phyloP scores from a whole-genome alignment of 1,140 invertebrate genomes.

The Mercenaria mercenaria region DNA sequence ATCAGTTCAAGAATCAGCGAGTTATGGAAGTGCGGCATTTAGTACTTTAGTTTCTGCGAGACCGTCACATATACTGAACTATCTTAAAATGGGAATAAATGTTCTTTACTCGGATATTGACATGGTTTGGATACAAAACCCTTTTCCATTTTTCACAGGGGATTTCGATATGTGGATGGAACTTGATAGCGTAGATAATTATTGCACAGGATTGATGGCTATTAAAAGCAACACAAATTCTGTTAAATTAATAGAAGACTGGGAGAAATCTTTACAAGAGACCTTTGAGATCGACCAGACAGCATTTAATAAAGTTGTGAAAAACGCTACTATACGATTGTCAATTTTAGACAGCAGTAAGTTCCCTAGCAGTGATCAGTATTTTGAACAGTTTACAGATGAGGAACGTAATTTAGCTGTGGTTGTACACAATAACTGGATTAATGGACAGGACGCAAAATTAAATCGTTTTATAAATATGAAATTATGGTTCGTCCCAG shows the following conservation, averaged over 20 bases:
- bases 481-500: too few relatives aligned
- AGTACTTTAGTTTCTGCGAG: background rate
- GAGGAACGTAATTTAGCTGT: background rate
- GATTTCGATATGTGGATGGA: background rate
- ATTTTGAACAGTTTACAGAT: background rate
- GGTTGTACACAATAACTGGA: slow-evolving; percentile 12
- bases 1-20: background rate
- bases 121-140: slow-evolving; percentile 20
- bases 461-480: background rate
- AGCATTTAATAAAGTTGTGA: background rate
- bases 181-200: background rate
- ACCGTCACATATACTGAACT: background rate
- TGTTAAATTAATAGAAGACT: background rate
- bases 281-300: background rate
- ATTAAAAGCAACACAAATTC: background rate
- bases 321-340: background rate
- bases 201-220: slow-evolving; percentile 30
- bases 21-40: background rate
- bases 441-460: background rate
- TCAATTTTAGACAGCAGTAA: background rate
- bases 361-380: background rate
- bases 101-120: slow-evolving; percentile 9
- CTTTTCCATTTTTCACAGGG: slow-evolving; percentile 2
- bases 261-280: background rate
- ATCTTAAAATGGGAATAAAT: background rate